Conservation (phyloP, 30 jellyfish, hydroid and myxozoan species). For the Hydractinia symbiolongicarpus region DNA sequence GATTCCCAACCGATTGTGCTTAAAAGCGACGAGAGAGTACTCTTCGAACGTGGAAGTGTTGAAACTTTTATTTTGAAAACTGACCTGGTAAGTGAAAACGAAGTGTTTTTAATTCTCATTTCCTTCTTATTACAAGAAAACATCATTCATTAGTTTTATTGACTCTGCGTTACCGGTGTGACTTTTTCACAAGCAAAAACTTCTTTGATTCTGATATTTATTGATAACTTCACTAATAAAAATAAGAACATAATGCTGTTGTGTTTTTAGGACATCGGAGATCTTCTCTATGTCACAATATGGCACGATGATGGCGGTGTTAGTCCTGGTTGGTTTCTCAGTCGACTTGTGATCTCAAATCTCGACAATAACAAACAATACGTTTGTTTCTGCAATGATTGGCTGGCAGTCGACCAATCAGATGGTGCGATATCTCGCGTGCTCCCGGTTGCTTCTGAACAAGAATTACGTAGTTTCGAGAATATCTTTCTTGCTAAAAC, state of each 20-base stretch:
- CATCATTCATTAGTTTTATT: too few species aligned
- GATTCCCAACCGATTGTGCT: slow-evolving; percentile 53
- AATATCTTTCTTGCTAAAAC: slow-evolving; percentile 52
- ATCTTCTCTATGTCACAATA: slow-evolving; percentile 22
- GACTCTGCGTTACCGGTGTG: too few species aligned
- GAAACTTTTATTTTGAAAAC: slow-evolving; percentile 51
- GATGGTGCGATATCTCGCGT: slow-evolving; percentile 33
- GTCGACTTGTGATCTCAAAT: slow-evolving; percentile 51
- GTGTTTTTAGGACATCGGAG: slow-evolving; percentile 52
- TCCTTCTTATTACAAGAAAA: too few species aligned
- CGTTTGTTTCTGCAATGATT: slow-evolving; percentile 36
- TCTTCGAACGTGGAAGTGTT: slow-evolving; percentile 66
- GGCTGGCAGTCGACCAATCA: slow-evolving; percentile 54
- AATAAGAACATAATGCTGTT: too few species aligned
- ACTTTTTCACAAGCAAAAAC: too few species aligned
- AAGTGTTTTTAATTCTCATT: too few species aligned
- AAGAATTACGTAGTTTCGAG: slow-evolving; percentile 39
- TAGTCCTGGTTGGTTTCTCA: slow-evolving; percentile 69
- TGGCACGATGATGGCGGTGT: slow-evolving; percentile 73
- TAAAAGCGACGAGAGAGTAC: slow-evolving; percentile 14
- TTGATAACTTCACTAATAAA: too few species aligned
- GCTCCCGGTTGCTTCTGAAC: slow-evolving; percentile 41
- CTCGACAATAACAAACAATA: slow-evolving; percentile 27
- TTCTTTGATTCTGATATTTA: too few species aligned
- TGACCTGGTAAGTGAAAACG: neutral